Evolutionary conservation across 1,140 invertebrate species (phyloP).

Genomic region (Tyrophagus putrescentiae): DNA sequence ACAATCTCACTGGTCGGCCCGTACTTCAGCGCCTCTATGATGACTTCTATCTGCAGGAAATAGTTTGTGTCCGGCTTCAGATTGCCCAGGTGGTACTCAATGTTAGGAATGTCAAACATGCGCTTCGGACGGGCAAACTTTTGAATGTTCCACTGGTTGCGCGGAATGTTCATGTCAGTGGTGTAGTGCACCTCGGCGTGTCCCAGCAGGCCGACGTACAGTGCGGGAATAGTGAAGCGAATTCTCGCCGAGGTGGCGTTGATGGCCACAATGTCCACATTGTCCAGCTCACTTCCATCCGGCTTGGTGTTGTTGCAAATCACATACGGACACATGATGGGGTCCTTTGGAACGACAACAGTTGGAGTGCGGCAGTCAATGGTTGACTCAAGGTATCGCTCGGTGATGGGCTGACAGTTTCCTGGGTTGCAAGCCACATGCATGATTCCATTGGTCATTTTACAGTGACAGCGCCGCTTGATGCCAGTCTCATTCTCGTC

Average conservation of each 20-base stretch:
- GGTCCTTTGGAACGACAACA: conserved; percentile 27
- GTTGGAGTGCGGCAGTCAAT: conserved; percentile 26
- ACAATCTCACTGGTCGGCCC: conserved; percentile 27
- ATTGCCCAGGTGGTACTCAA: conserved; percentile 60
- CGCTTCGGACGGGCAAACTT: conserved; percentile 63
- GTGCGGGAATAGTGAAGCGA: conserved; percentile 53
- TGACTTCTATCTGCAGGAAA: conserved; percentile 32
- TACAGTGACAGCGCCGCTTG: conserved; percentile 23
- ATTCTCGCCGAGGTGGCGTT: conserved; percentile 60
- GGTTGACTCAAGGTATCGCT: conserved; percentile 24
- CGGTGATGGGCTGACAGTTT: conserved; percentile 26
- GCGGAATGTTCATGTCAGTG: conserved; percentile 25
- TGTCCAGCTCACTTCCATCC: conserved; percentile 28
- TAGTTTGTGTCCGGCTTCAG: conserved; percentile 64
- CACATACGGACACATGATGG: conserved; percentile 29
- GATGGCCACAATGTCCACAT: conserved; percentile 39
- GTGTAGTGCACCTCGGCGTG: conserved; percentile 29
- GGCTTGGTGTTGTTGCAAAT: conserved; percentile 28
- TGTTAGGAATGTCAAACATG: conserved; percentile 62
- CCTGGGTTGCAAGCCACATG: conserved; percentile 26
- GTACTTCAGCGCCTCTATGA: conserved; percentile 26
- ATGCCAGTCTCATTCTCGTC: conserved; percentile 14
- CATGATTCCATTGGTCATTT: conserved; percentile 21
- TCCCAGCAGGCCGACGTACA: conserved; percentile 44
- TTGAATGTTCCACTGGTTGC: conserved; percentile 52